Evolutionary conservation across 1,140 invertebrate genomes (phyloP), one percentile per base, ranked within the genome.

Genomic region (Aphaenogaster rudis): DNA sequence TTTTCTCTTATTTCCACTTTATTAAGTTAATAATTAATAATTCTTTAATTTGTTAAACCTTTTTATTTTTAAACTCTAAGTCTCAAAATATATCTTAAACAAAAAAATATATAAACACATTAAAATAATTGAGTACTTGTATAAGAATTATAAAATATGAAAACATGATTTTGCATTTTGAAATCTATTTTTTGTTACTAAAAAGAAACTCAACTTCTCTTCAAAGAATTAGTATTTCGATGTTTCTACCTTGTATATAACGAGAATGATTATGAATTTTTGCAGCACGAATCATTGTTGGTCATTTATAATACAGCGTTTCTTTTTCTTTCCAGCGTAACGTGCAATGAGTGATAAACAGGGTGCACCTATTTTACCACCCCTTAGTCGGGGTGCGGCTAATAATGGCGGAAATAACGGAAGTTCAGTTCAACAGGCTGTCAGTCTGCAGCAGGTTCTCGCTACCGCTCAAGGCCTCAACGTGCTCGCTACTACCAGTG

Each of bases 301-400:
- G 33, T 48, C 21, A 54, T 11, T 52, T 71, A 17, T 28, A 85
- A 28, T 79, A 5, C 11, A 85, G 21, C 6, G n/a, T 52, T 39
- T 45, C 64, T 88, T 88, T 86, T 7, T 85, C 59, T 86, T 93
- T 95, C n/a, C 90, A 95, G 95, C 93, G 91, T 95, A 90, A 95
- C 93, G 92, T 95, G 95, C 95, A 93, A 96, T 96, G 95, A 96
- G 94, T 94, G 95, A 96, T 93, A 96, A 96, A 91, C 95, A 96
- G 92, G 90, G 92, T 91, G 88, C 92, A 92, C 92, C 94, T 93
- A 95, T 92, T 92, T 92, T 95, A 90, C 94, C 94, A 92, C 95
- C 95, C 95, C 95, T 95, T 69, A 90, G 91, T 86, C 92, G 93
- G 92, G 94, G 95, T 94, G 94, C 93, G 91, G 90, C 93, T 90